These are phyloP conservation scores for Pyrgilauda ruficollis DNA, from an alignment of 2,113 vertebrate genomes.

Conservation along the genomic window DNA sequence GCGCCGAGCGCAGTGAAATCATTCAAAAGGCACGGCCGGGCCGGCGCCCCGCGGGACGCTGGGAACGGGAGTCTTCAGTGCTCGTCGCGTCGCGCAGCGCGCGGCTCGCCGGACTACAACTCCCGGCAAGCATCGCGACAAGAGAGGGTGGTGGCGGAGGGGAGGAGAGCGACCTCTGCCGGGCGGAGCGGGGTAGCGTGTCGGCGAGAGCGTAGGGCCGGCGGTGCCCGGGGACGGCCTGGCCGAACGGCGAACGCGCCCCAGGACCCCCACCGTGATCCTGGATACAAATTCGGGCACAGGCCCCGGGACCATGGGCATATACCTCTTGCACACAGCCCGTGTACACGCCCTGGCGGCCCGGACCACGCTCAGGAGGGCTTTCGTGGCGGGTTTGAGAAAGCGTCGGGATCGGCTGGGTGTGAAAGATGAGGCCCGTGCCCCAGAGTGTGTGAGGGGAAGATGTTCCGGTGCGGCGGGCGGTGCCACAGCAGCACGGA, in stretches of 20 bases:
- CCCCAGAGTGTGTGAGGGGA: accelerated
- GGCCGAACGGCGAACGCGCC: accelerated
- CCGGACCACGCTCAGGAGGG: background rate
- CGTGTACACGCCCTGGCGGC: background rate
- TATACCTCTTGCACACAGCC: background rate
- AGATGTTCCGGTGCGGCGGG: background rate
- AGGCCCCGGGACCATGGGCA: no score
- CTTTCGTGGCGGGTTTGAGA: background rate
- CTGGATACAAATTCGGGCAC: background rate
- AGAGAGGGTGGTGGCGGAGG: background rate
- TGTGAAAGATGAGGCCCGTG: background rate
- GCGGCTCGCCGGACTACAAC: background rate
- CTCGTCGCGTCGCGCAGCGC: accelerated
- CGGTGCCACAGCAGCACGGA: background rate
- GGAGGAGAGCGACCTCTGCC: background rate
- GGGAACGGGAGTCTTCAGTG: background rate
- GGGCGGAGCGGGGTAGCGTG: background rate
- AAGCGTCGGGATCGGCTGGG: background rate
- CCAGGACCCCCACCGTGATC: background rate
- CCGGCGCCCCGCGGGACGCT: background rate
- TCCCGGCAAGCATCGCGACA: background rate
- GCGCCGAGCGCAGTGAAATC: conserved; percentile 69
- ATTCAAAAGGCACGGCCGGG: conserved; percentile 66
- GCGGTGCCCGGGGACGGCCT: accelerated
- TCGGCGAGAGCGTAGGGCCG: background rate